Conservation (phyloP, 2,888 invertebrate species). For the Brachyptera putata region DNA sequence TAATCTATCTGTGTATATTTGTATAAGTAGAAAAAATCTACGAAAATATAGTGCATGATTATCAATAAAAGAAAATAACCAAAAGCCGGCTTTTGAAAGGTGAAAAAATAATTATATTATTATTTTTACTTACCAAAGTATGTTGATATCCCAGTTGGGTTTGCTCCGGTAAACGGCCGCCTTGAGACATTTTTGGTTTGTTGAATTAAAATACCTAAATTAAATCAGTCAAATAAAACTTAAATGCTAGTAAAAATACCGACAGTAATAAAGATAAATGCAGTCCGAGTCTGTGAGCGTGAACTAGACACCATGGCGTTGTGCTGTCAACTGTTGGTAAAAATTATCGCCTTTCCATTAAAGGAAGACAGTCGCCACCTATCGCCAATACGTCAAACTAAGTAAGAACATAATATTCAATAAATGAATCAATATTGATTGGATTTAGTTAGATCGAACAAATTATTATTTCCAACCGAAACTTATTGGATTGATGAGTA, state of each 20-base stretch:
- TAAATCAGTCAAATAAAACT: background rate
- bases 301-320: background rate
- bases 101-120: too few relatives aligned
- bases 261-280: background rate
- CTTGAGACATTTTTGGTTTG: constrained; percentile 8
- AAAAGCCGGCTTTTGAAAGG: too few relatives aligned
- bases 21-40: too few relatives aligned
- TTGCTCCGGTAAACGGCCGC: constrained; percentile 20
- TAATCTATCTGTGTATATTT: too few relatives aligned
- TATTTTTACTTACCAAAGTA: constrained; percentile 31
- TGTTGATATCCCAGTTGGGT: constrained; percentile 32
- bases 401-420: too few relatives aligned
- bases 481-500: too few relatives aligned
- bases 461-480: too few relatives aligned
- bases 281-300: background rate
- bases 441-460: too few relatives aligned
- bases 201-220: too few relatives aligned
- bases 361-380: background rate
- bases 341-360: background rate
- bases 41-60: too few relatives aligned
- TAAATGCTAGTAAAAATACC: background rate
- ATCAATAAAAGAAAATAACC: too few relatives aligned
- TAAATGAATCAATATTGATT: too few relatives aligned
- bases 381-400: background rate
- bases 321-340: background rate